Conservation (phyloP, 2,797 vertebrate species). For the Sebastes hubbsi region DNA sequence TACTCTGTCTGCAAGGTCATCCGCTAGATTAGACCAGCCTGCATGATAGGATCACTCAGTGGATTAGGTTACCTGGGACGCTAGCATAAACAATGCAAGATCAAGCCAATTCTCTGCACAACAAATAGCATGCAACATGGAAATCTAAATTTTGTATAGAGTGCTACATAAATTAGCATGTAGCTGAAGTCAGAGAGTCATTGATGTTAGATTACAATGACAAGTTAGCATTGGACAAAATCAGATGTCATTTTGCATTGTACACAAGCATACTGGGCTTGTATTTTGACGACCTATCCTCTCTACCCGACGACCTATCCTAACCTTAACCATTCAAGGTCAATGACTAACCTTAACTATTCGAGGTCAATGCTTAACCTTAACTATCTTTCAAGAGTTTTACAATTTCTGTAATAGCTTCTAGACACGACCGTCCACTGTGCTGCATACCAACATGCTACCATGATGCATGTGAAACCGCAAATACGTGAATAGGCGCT, state of each 20-base stretch:
- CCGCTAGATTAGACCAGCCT: conserved; percentile 61
- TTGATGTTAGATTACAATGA: not conserved
- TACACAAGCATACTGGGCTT: not conserved
- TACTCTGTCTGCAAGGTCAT: conserved; percentile 66
- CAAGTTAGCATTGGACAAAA: not conserved
- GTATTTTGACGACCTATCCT: not conserved
- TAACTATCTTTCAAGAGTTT: too few relatives aligned
- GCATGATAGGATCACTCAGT: conserved; percentile 67
- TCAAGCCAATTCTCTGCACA: conserved; percentile 37
- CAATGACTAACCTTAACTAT: too few relatives aligned
- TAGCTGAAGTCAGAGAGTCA: not conserved
- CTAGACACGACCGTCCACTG: not conserved
- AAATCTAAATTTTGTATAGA: not conserved
- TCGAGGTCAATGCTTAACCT: too few relatives aligned
- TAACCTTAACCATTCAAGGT: too few relatives aligned
- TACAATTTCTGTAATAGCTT: too few relatives aligned
- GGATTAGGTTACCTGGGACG: conserved; percentile 64
- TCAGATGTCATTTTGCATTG: not conserved
- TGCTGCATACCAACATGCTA: not conserved
- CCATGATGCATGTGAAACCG: not conserved
- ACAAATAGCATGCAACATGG: not conserved
- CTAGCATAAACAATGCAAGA: conserved; percentile 43
- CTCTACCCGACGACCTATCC: too few relatives aligned
- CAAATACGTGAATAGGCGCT: not conserved
- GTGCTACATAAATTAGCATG: not conserved